Percentiles rank a stretch among this genome's conserved stretches.
These are phyloP conservation scores for Flexamia atlantica DNA, from an alignment of 2,888 invertebrate genomes.

Conservation along the genomic window DNA sequence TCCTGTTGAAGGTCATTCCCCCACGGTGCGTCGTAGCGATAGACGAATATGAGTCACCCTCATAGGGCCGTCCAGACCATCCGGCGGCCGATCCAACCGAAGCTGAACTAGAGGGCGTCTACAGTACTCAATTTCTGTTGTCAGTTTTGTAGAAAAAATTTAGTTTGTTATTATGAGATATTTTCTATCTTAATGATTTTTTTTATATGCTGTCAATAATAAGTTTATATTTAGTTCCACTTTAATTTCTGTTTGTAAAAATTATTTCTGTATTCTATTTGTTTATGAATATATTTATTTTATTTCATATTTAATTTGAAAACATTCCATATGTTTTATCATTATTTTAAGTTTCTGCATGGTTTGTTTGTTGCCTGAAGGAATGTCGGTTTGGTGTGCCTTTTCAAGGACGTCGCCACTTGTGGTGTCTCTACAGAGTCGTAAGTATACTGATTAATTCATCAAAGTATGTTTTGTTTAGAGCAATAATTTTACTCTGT, in stretches of 20 bases:
- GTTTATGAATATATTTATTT: conserved; percentile 42
- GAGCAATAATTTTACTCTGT: too few species aligned
- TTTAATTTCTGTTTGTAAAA: too few species aligned
- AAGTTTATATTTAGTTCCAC: not conserved
- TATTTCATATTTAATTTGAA: conserved; percentile 59
- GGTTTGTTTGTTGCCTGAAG: conserved; percentile 73
- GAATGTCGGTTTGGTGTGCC: conserved; percentile 80
- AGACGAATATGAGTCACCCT: too few species aligned
- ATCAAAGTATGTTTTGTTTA: too few species aligned
- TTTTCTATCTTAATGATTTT: not conserved
- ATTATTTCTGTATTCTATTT: conserved; percentile 48
- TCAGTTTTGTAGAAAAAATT: too few species aligned
- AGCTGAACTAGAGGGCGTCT: too few species aligned
- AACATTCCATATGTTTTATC: conserved; percentile 61
- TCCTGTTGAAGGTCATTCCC: too few species aligned
- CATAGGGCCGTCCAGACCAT: too few species aligned
- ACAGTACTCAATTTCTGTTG: too few species aligned
- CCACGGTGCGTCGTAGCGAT: too few species aligned
- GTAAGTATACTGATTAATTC: conserved; percentile 74
- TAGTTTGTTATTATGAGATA: too few species aligned
- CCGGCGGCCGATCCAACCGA: too few species aligned
- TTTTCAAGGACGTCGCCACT: conserved; percentile 78
- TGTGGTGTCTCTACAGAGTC: conserved; percentile 77
- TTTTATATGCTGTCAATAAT: not conserved
- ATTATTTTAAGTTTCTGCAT: conserved; percentile 63